Evolutionary conservation across 2,888 invertebrate species (phyloP).

Genomic region (Meteorus cinctellus): DNA sequence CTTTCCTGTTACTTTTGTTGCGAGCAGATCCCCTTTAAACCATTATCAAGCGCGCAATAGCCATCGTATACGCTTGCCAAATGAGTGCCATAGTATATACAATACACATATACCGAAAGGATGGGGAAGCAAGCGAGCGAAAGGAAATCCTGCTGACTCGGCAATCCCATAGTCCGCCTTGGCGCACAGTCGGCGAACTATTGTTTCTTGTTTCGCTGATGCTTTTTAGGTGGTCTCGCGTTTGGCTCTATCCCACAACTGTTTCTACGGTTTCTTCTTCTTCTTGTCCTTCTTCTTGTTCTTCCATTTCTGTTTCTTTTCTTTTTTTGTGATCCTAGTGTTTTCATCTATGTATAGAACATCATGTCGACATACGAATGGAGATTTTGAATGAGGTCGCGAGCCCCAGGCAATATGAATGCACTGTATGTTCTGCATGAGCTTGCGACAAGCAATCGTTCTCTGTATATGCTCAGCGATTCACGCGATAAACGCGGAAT

Average conservation of each 20-base stretch:
- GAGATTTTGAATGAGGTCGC: background rate
- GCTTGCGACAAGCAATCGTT: conserved; percentile 11
- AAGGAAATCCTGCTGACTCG: conserved; percentile 42
- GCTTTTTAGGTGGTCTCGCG: conserved; percentile 30
- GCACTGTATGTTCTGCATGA: background rate
- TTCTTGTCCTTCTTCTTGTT: background rate
- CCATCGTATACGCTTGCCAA: conserved; percentile 39
- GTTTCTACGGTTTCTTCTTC: conserved; percentile 18
- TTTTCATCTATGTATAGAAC: background rate
- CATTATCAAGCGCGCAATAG: conserved; percentile 36
- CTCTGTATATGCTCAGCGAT: conserved; percentile 1
- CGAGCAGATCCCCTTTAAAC: conserved; percentile 21
- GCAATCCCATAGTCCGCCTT: conserved; percentile 42
- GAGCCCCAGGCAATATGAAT: conserved; percentile 9
- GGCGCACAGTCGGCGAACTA: conserved; percentile 42
- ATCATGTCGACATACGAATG: conserved; percentile 7
- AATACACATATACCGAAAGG: background rate
- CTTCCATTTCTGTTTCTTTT: background rate
- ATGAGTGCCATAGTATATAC: conserved; percentile 34
- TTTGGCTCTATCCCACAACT: conserved; percentile 32
- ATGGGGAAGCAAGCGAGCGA: conserved; percentile 24
- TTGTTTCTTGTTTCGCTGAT: conserved; percentile 49
- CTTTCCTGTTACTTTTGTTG: background rate
- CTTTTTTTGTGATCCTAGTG: background rate
- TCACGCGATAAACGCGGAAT: background rate